These are phyloP conservation scores for Myrmecophaga tridactyla DNA, from an alignment of 2,113 vertebrate genomes.

Conservation along the genomic window DNA sequence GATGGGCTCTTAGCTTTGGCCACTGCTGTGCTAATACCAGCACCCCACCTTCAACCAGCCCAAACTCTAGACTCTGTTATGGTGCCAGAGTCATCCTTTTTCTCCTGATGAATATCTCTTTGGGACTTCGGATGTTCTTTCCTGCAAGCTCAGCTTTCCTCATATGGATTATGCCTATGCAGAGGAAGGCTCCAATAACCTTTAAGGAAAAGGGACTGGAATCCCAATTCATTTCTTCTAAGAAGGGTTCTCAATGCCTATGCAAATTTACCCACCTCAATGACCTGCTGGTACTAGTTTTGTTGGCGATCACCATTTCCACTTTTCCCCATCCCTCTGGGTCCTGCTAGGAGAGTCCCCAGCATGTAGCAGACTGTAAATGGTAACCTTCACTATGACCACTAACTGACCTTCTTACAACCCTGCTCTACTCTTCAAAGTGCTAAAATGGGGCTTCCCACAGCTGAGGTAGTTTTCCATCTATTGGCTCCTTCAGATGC, in stretches of 20 bases:
- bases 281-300: not conserved
- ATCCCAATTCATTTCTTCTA: not conserved
- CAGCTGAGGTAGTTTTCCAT: not conserved
- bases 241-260: not conserved
- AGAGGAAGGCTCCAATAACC: not conserved
- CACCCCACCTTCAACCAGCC: no score
- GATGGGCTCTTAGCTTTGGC: not conserved
- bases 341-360: not conserved
- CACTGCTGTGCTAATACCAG: not conserved
- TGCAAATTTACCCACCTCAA: not conserved
- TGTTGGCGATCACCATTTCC: not conserved
- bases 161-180: not conserved
- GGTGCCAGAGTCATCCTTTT: not conserved
- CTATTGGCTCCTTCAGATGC: not conserved
- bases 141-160: not conserved
- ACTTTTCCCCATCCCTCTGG: not conserved
- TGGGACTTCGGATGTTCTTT: not conserved
- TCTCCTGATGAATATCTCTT: not conserved
- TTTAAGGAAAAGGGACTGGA: not conserved
- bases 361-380: not conserved
- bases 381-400: not conserved
- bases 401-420: not conserved
- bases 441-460: not conserved
- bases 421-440: not conserved
- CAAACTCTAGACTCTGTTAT: not conserved